Evolutionary conservation across 2,888 invertebrate species (phyloP), one percentile per base, ranked within the genome.

Genomic region (Spilarctia lutea): DNA sequence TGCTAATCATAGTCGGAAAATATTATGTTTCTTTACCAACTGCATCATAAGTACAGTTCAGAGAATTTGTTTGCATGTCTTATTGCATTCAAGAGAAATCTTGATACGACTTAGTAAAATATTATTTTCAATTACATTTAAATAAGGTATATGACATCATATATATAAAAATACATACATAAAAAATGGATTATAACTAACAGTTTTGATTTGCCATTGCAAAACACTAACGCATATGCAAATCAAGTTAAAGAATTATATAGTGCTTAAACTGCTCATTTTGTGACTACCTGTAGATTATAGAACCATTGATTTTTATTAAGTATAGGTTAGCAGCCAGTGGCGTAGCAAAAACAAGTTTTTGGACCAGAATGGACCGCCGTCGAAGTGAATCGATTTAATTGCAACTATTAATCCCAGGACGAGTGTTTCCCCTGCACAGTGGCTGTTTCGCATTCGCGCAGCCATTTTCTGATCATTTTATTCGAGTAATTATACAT

Each of bases 341-440:
- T 72, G 71, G 75, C 75, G 68, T 24, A 77, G 78, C 60, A 83
- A 83, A 81, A 83, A 82, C 80, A 63, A 79, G 81, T 77, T 81
- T 81, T 75, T 73, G 77, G 75, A 76, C 69, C 65, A 72, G 71
- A 70, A 71, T 71, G 73, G 75, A 75, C 68, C 65, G 65, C 79
- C 77, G 79, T 83, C 86, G 85, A 87, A 85, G 87, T 87, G 85
- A 86, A 89, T 86, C 91, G 91, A 91, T 92, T 92, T 93, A 93
- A 94, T 92, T 91, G 90, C 90, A 79, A 84, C 86, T 90, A 92
- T 93, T 93, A 93, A 93, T 93, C 88, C 87, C 84, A 80, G 85
- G 85, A 86, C 88, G 83, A 85, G 85, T 87, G 83, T 89, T 89
- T 88, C 89, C 89, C 87, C 75, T 77, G 85, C 86, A 79, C 81